A percentile compares a stretch with the other conserved stretches of the same genome.
Evolutionary conservation across 2,888 invertebrate species (phyloP).

Genomic region (Tachina lurida): DNA sequence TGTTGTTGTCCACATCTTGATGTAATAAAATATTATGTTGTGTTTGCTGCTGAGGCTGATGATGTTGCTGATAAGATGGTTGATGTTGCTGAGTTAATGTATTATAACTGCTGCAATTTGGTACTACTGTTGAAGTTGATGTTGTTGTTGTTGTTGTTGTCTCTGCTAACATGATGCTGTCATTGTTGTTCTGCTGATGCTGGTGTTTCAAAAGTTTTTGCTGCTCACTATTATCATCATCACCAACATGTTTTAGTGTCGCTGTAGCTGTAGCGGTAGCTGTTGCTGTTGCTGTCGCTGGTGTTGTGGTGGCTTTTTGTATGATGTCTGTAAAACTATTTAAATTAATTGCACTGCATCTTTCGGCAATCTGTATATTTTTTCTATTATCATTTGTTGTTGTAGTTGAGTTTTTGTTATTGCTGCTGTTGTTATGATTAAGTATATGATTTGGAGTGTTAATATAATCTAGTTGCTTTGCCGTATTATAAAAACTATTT

Average conservation of each 20-base stretch:
- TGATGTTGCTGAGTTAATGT: conserved; percentile 67
- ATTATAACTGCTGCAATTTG: conserved; percentile 39
- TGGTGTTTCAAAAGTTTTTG: conserved; percentile 35
- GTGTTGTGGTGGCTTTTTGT: conserved; percentile 79
- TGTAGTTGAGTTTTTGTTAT: conserved; percentile 28
- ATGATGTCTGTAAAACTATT: conserved; percentile 76
- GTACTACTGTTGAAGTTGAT: conserved; percentile 58
- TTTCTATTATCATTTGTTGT: conserved; percentile 67
- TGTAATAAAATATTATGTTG: conserved; percentile 56
- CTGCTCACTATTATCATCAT: conserved; percentile 58
- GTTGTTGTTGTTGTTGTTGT: conserved; percentile 63
- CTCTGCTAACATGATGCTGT: conserved; percentile 65
- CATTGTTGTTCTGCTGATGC: conserved; percentile 67
- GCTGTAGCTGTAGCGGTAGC: conserved; percentile 71
- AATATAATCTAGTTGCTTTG: conserved; percentile 66
- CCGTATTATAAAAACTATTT: conserved; percentile 76
- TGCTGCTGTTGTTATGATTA: conserved; percentile 72
- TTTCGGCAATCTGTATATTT: conserved; percentile 72
- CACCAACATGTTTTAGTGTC: conserved; percentile 74
- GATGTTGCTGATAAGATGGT: conserved; percentile 54
- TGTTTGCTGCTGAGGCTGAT: conserved; percentile 55
- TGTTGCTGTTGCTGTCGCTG: conserved; percentile 13
- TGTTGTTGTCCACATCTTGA: conserved; percentile 46
- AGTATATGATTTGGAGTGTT: conserved; percentile 60
- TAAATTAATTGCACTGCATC: conserved; percentile 75